Percentiles rank a stretch among this genome's conserved stretches.
Conservation (phyloP, 2,797 vertebrate species). For the Phrynocephalus vlangalii region DNA sequence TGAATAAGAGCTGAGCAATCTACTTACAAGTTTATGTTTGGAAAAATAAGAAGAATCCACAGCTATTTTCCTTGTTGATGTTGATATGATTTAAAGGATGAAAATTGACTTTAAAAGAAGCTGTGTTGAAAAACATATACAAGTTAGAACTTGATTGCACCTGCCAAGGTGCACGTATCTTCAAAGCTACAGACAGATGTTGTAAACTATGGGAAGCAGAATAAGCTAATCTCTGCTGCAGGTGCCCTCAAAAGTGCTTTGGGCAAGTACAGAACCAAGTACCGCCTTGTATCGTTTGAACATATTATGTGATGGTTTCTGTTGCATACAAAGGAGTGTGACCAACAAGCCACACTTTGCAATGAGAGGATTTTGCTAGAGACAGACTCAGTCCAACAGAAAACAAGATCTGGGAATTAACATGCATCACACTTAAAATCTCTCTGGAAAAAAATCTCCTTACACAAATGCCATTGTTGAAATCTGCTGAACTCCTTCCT, state of each 20-base stretch:
- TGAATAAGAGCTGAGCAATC: constrained; percentile 33
- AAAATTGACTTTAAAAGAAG: constrained; percentile 41
- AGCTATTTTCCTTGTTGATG: constrained; percentile 38
- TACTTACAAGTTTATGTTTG: constrained; percentile 36
- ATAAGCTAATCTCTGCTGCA: neutral
- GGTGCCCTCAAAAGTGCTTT: neutral
- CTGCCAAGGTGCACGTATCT: constrained; percentile 17
- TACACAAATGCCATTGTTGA: constrained; percentile 8
- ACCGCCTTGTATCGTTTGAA: constrained; percentile 5
- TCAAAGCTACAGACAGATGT: constrained; percentile 45
- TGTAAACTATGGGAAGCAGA: constrained; percentile 1
- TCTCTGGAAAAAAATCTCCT: neutral
- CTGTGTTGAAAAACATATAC: neutral
- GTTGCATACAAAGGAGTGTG: constrained; percentile 23
- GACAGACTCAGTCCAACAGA: neutral
- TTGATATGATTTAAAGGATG: constrained; percentile 20
- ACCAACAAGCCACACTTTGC: neutral
- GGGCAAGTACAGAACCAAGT: neutral
- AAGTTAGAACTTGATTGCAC: constrained; percentile 35
- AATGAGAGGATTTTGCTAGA: neutral
- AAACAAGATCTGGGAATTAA: neutral
- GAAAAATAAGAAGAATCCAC: constrained; percentile 26
- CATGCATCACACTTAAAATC: neutral
- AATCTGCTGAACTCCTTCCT: neutral
- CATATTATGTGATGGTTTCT: neutral